Evolutionary conservation across 37 sponge, comb jelly and placozoan species (phyloP), one percentile per base, ranked within the genome.

Genomic region (Hormiphora californensis): DNA sequence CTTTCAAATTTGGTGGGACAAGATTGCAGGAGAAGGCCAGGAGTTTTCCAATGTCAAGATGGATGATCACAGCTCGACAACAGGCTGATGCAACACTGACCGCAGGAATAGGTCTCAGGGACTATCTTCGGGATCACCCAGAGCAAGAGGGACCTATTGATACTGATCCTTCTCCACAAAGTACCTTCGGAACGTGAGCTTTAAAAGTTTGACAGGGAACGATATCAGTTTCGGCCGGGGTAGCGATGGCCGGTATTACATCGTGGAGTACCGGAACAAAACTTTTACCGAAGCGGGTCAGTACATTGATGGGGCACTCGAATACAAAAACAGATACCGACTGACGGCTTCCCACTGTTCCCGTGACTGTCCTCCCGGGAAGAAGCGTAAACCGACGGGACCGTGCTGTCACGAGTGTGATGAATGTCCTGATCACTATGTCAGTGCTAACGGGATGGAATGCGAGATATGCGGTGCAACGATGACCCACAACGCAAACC

Each of bases 371-470:
- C 41, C 4, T 23, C 46, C 39, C 5, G 81, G 81, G 5, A 23
- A 73, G 46, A 9, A 46, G 44, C 43, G 81, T 28, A 73, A 73
- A 19, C 43, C 81, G 12, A 33, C 35, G 39, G 40, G 46, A 4
- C 81, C 81, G 30, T 73, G 81, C 81, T 73, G 81, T 73, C 81
- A 73, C 81, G 81, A 73, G 44, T 73, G 81, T 73, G 81, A 43
- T n/a, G 35, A 73, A 8, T 73, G 81, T 30, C 46, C 46, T 11
- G 81, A 43, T 1, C 39, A 73, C 39, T 40, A 41, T 30, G 43
- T 43, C 81, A 41, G 43, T 46, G 81, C 46, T 9, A 32, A 43
- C 46, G 23, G 46, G 5, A 73, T n/a, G 23, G 38, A 36, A 46
- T 73, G 81, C 35, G 40, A 8, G 46, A n/a, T 22, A 2, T 73